These are phyloP conservation scores for Darevskia mixta DNA, from an alignment of 2,797 vertebrate genomes.

Conservation along the genomic window DNA sequence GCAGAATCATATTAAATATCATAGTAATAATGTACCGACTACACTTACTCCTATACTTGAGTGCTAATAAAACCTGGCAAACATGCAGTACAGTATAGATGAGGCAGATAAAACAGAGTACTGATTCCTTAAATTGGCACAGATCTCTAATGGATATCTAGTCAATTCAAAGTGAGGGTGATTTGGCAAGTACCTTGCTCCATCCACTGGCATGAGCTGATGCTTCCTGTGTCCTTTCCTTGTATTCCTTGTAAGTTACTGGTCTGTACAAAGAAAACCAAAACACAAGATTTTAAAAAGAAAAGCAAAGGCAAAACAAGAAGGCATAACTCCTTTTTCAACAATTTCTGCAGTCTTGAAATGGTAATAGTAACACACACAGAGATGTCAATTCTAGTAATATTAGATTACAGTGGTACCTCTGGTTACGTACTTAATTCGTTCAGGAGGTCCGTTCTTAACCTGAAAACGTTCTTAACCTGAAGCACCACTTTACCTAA, in stretches of 20 bases:
- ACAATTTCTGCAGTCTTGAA: neutral
- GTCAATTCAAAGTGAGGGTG: constrained; percentile 30
- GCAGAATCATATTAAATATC: neutral
- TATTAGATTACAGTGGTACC: neutral
- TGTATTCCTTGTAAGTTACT: constrained; percentile 88
- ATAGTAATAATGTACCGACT: neutral
- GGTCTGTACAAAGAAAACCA: constrained; percentile 83
- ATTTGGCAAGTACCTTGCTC: constrained; percentile 85
- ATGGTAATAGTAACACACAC: no score
- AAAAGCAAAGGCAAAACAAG: constrained; percentile 57
- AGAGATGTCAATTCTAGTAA: neutral
- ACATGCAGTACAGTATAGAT: neutral
- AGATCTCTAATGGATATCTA: neutral
- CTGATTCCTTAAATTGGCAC: neutral
- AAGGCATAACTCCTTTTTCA: constrained; percentile 13
- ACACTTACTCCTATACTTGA: neutral
- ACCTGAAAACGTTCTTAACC: no score
- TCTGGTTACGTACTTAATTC: no score
- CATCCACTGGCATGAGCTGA: constrained; percentile 86
- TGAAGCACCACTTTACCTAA: no score
- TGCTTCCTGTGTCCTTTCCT: constrained; percentile 79
- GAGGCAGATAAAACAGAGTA: neutral
- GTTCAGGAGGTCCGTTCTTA: no score
- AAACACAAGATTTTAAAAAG: constrained; percentile 69
- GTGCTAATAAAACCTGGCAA: neutral